A percentile compares a stretch with the other conserved stretches of the same genome.
These are phyloP conservation scores for Pelochelys cantorii DNA, from an alignment of 2,797 vertebrate genomes.

Conservation along the genomic window DNA sequence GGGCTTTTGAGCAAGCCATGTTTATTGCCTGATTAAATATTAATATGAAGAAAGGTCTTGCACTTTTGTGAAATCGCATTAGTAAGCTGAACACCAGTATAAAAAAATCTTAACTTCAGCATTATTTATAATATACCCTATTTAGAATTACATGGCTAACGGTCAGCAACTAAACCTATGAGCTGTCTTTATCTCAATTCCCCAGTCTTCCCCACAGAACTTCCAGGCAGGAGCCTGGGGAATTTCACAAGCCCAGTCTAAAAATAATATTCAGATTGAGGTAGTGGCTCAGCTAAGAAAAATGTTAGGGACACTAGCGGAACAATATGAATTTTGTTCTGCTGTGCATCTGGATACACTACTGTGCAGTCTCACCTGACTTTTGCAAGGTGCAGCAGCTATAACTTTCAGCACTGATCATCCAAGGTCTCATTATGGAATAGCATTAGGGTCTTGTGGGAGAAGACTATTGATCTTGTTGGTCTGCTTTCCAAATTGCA, in stretches of 20 bases:
- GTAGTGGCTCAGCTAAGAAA: not conserved
- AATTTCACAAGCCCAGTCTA: not conserved
- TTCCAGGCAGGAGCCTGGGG: not conserved
- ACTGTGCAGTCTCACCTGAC: not conserved
- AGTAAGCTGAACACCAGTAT: slow-evolving; percentile 32
- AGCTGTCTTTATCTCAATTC: not conserved
- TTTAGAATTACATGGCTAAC: slow-evolving; percentile 41
- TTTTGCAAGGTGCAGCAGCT: not conserved
- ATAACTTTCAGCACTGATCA: slow-evolving; percentile 21
- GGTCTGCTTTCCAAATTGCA: not conserved
- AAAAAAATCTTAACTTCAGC: slow-evolving; percentile 28
- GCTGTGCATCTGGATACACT: not conserved
- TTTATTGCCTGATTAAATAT: slow-evolving; percentile 72
- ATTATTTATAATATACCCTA: slow-evolving; percentile 32
- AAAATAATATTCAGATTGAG: slow-evolving; percentile 9
- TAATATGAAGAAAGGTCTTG: slow-evolving; percentile 65
- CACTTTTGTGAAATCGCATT: slow-evolving; percentile 71
- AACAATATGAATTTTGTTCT: not conserved
- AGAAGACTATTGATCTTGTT: not conserved
- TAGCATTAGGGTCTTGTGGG: not conserved
- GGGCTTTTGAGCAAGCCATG: slow-evolving; percentile 51
- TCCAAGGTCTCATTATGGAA: not conserved
- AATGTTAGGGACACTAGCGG: not conserved
- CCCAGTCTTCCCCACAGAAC: not conserved
- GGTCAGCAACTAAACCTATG: not conserved